Base-by-base conservation (phyloP, 2,888 invertebrate genomes). In the Micoletzkya japonica region DNA sequence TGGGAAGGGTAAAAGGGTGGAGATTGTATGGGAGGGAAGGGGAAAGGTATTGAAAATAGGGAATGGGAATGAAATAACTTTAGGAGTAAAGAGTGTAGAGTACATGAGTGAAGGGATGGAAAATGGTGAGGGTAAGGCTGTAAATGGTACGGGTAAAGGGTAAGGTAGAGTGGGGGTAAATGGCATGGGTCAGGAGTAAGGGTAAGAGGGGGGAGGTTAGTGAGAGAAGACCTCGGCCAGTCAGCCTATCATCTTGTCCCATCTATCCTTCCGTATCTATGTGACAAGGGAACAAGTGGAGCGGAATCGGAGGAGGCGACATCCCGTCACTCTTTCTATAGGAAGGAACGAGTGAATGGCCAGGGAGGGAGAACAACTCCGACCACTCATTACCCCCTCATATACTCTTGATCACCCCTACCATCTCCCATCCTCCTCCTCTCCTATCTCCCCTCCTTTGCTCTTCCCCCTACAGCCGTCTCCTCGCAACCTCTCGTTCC, bases 281-380 rank as follows among this genome's bases (percentile, higher is more conserved):
- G 36, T 66, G 64, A 66, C 63, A 63, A 66, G 52, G 32, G 64
- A 54, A 66, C 64, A 66, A 66, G 52, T 66, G 54, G 64, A 54
- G 54, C 64, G 64, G 64, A 66, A 66, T 17, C 14, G n/a, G n/a
- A n/a, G n/a, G n/a, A n/a, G n/a, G 7, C 64, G 36, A 49, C 61
- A 49, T 50, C 50, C 64, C 17, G 30, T 54, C 64, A 37, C 54
- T 54, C 6, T 59, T 66, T 54, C 64, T 54, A 37, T 66, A 63
- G 50, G 36, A n/a, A 28, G 30, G 7, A 30, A 32, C 30, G 28
- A 17, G 56, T 24, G 36, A 28, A 30, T 6, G 58, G 37, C 37
- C 58, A 58, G 26, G 37, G 26, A 37, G 36, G 20, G 57, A 36
- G 10, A 30, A n/a, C n/a, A n/a, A n/a, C n/a, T n/a, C n/a, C n/a